Conservation (phyloP, 2,888 invertebrate genomes). For the Nebria brevicollis region DNA sequence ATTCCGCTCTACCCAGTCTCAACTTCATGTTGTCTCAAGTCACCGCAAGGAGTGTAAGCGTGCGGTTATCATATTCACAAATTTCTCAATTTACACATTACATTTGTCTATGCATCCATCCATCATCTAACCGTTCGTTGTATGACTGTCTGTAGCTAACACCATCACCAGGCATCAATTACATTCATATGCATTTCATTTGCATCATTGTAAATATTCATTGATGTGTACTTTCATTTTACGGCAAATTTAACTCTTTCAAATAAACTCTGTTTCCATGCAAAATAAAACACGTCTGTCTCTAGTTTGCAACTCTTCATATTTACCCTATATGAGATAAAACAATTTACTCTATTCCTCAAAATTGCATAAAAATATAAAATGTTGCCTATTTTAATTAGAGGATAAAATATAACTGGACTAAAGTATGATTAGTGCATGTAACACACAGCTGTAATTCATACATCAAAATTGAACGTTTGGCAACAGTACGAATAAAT, state of each 20-base stretch:
- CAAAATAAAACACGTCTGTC: not conserved
- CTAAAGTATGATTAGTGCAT: too few species aligned
- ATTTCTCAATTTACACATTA: not conserved
- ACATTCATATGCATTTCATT: not conserved
- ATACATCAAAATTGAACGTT: not conserved
- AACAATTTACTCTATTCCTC: not conserved
- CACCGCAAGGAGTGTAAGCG: conserved; percentile 64
- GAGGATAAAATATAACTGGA: too few species aligned
- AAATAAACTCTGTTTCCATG: not conserved
- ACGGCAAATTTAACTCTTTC: not conserved
- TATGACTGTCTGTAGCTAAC: not conserved
- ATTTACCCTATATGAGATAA: not conserved
- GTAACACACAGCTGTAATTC: not conserved
- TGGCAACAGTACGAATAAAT: not conserved
- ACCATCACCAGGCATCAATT: not conserved
- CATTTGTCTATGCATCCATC: not conserved
- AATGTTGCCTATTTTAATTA: too few species aligned
- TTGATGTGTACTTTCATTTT: not conserved
- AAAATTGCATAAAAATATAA: too few species aligned
- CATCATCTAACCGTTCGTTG: not conserved
- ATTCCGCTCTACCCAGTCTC: conserved; percentile 74
- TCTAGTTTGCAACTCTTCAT: not conserved
- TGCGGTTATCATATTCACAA: not conserved
- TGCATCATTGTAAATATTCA: not conserved
- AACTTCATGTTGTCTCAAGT: conserved; percentile 77